These are phyloP conservation scores for Bagarius yarrelli DNA, from an alignment of 2,113 vertebrate genomes.

Conservation along the genomic window DNA sequence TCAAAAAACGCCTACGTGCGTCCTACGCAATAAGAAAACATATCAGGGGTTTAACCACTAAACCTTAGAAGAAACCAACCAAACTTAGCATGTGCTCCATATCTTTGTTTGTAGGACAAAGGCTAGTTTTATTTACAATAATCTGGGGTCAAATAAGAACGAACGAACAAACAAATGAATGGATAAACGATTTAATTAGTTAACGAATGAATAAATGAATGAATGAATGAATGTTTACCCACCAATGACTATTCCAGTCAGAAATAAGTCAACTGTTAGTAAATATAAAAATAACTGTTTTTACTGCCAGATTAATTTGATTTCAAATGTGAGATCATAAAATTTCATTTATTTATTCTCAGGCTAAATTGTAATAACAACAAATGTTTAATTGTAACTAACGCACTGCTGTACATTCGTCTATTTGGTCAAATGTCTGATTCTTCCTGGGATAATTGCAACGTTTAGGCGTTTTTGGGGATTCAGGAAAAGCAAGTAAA, in stretches of 20 bases:
- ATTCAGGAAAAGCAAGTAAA: neutral
- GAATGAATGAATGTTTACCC: neutral
- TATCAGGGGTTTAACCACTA: neutral
- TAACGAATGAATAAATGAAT: neutral
- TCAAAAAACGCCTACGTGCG: neutral
- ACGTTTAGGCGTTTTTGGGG: neutral
- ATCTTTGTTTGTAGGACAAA: neutral
- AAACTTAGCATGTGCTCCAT: no score
- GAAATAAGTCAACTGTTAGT: neutral
- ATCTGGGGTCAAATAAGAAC: no score
- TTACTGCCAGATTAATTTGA: neutral
- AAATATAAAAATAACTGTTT: neutral
- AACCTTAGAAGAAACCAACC: neutral
- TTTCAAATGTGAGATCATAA: neutral
- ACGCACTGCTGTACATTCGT: neutral
- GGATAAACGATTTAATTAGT: neutral
- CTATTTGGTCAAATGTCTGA: neutral
- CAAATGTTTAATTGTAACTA: neutral
- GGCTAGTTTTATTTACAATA: no score
- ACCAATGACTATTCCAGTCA: neutral
- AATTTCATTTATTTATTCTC: neutral
- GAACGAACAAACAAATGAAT: no score
- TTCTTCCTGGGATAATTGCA: neutral
- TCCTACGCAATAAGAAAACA: neutral
- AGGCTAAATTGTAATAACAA: neutral